Conservation (phyloP, 2,888 invertebrate genomes). For the Mayetiola destructor region DNA sequence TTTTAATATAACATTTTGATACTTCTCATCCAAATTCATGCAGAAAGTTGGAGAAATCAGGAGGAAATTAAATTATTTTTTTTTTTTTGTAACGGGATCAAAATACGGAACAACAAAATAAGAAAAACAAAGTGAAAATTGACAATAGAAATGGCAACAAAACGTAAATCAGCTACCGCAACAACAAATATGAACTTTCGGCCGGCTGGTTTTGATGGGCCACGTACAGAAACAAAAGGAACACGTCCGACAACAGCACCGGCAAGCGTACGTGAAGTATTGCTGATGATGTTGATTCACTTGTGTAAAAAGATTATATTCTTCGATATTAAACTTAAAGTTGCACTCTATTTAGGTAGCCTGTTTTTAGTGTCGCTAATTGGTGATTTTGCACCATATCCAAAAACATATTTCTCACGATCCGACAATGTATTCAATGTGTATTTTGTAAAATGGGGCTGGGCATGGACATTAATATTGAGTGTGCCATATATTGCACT, state of each 20-base stretch:
- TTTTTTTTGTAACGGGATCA: too few species aligned
- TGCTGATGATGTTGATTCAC: constrained; percentile 69
- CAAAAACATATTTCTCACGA: constrained; percentile 76
- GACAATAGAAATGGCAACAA: constrained; percentile 30
- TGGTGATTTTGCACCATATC: constrained; percentile 65
- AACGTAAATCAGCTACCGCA: constrained; percentile 32
- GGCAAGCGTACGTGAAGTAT: constrained; percentile 63
- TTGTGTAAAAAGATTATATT: constrained; percentile 78
- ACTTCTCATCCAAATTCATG: neutral
- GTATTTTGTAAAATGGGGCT: constrained; percentile 91
- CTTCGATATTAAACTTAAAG: constrained; percentile 70
- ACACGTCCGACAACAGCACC: constrained; percentile 74
- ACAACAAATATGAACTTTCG: constrained; percentile 43
- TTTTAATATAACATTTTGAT: neutral
- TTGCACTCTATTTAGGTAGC: constrained; percentile 68
- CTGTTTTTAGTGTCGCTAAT: constrained; percentile 73
- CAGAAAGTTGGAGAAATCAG: neutral
- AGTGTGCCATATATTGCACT: constrained; percentile 65
- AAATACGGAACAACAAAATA: neutral
- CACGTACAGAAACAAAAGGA: constrained; percentile 43
- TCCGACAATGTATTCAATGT: constrained; percentile 84
- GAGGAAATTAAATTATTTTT: too few species aligned
- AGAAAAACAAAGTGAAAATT: neutral
- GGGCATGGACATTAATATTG: constrained; percentile 87
- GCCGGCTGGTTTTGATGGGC: constrained; percentile 36